Conservation (phyloP, 2,888 invertebrate species). For the Tetrapedia diversipes region DNA sequence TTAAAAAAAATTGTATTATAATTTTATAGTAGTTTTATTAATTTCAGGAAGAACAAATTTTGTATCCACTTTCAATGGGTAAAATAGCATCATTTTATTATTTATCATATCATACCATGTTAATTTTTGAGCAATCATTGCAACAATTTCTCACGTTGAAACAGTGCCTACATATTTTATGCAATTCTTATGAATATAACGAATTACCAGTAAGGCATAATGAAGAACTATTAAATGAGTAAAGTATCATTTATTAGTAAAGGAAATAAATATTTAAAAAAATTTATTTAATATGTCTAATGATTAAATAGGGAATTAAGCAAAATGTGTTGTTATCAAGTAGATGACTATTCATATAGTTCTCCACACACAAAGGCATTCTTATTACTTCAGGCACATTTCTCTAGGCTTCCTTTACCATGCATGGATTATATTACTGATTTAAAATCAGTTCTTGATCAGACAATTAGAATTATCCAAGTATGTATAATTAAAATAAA, state of each 20-base stretch:
- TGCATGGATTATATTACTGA: conserved; percentile 98
- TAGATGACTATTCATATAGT: conserved; percentile 90
- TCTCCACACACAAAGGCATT: conserved; percentile 97
- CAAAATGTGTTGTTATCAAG: conserved; percentile 88
- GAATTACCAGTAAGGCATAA: conserved; percentile 99
- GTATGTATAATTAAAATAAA: conserved; percentile 81
- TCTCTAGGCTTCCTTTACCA: conserved; percentile 92
- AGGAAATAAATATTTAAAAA: not conserved
- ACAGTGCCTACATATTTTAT: conserved; percentile 90
- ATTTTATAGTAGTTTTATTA: conserved; percentile 8
- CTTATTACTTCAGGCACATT: conserved; percentile 96
- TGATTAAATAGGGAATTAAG: conserved; percentile 89
- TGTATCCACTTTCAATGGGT: conserved; percentile 87
- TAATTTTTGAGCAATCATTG: conserved; percentile 90
- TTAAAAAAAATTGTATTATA: not conserved
- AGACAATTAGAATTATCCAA: conserved; percentile 96
- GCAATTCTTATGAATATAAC: conserved; percentile 94
- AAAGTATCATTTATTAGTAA: conserved; percentile 67
- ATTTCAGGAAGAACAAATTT: conserved; percentile 72
- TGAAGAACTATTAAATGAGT: conserved; percentile 97
- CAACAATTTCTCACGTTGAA: conserved; percentile 87
- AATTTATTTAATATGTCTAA: not conserved
- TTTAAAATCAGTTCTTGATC: conserved; percentile 97
- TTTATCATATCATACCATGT: conserved; percentile 95
- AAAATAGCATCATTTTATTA: conserved; percentile 98